A percentile compares a stretch with the other conserved stretches of the same genome.
Conservation (phyloP, 1,140 invertebrate genomes). For the Penaeus japonicus region DNA sequence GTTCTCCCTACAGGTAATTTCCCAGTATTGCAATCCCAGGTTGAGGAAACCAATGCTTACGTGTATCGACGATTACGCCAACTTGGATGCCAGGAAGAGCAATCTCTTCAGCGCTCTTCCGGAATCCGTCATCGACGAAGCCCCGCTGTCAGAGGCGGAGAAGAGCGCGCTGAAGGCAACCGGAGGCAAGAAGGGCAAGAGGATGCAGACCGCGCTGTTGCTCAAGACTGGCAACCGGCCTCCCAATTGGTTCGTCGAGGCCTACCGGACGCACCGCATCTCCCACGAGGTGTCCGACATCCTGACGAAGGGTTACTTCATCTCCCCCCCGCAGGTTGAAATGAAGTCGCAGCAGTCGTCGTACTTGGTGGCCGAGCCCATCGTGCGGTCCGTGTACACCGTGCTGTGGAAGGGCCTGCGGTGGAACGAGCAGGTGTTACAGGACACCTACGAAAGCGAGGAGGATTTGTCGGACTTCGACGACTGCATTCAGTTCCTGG, state of each 20-base stretch:
- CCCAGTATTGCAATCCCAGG: background rate
- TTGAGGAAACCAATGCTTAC: background rate
- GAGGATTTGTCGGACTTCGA: too few relatives aligned
- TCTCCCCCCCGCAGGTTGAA: slow-evolving; percentile 52
- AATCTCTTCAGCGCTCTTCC: slow-evolving; percentile 15
- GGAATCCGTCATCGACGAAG: background rate
- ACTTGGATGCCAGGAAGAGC: background rate
- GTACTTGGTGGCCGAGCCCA: slow-evolving; percentile 28
- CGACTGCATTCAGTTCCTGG: too few relatives aligned
- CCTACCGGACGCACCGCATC: slow-evolving; percentile 32
- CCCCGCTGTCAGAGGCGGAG: too few relatives aligned
- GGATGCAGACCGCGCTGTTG: background rate
- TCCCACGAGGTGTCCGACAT: slow-evolving; percentile 51
- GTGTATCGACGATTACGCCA: background rate
- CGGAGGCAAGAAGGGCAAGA: too few relatives aligned
- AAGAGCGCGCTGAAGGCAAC: too few relatives aligned
- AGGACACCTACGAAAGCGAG: background rate
- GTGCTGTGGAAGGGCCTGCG: slow-evolving; percentile 18
- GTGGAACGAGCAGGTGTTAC: background rate
- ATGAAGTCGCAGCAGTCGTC: background rate
- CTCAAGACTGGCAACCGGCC: slow-evolving; percentile 28
- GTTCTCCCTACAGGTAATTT: background rate
- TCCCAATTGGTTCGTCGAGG: slow-evolving; percentile 49
- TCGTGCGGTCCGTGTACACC: slow-evolving; percentile 26
- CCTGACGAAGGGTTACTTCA: slow-evolving; percentile 43